These are phyloP conservation scores for Fulica atra DNA, from an alignment of 2,113 vertebrate species.

Conservation along the genomic window DNA sequence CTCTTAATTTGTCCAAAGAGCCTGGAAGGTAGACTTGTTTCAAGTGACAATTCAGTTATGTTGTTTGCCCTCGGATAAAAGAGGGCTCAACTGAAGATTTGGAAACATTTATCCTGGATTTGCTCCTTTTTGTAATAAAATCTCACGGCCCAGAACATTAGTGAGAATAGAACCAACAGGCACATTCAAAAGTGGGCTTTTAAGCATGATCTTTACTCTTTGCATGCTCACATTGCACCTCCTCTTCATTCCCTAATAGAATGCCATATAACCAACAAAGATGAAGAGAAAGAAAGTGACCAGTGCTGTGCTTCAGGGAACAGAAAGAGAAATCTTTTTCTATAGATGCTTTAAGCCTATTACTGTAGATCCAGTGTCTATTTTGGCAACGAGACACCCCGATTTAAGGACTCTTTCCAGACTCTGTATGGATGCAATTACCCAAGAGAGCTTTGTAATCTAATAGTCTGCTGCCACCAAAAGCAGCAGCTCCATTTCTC, in stretches of 20 bases:
- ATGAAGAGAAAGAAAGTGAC: neutral
- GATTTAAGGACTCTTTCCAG: constrained; percentile 23
- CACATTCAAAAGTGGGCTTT: neutral
- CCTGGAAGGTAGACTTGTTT: neutral
- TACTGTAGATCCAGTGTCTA: neutral
- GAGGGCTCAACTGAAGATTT: neutral
- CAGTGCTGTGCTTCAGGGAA: neutral
- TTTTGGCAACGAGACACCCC: neutral
- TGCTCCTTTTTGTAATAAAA: constrained; percentile 19
- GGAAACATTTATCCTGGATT: neutral
- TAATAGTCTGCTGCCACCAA: neutral
- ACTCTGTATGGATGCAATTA: constrained; percentile 4
- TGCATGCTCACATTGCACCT: neutral
- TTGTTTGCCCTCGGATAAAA: neutral
- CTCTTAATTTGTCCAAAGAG: neutral
- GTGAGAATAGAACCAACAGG: neutral
- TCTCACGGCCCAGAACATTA: neutral
- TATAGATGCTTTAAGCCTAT: constrained; percentile 26
- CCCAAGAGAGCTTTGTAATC: neutral
- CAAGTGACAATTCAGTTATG: neutral
- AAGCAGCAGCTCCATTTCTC: neutral
- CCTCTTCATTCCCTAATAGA: neutral
- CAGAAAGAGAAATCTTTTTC: neutral
- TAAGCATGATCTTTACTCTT: neutral
- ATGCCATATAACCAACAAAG: neutral